phyloP scores from a whole-genome alignment of 2,113 vertebrate genomes.

The Engystomops pustulosus region DNA sequence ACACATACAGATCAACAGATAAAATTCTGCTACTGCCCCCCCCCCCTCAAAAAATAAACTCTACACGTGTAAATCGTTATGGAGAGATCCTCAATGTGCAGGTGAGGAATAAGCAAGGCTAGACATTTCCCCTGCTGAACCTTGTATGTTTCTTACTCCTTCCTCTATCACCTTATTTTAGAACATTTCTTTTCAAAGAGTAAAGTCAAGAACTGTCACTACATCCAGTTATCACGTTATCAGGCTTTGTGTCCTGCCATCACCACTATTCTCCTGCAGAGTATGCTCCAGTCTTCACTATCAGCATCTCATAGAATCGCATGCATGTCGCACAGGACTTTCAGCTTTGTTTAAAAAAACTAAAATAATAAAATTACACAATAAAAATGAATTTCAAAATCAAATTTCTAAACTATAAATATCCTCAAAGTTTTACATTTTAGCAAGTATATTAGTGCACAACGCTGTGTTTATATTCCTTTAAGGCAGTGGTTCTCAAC shows the following conservation, averaged over 20 bases:
- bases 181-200: neutral
- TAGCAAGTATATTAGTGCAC: no score
- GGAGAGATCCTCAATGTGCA: no score
- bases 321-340: neutral
- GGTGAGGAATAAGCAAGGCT: no score
- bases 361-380: no score
- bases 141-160: neutral
- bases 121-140: neutral
- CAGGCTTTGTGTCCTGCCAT: neutral
- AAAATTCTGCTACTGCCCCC: neutral
- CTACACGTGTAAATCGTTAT: no score
- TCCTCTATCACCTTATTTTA: neutral
- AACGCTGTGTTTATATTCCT: no score
- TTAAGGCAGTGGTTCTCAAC: no score
- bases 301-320: neutral
- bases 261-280: neutral
- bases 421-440: no score
- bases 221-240: neutral
- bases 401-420: no score
- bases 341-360: no score
- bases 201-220: neutral
- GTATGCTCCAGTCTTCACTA: neutral
- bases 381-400: no score
- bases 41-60: neutral
- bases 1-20: neutral